Conservation (phyloP, 2,888 invertebrate species). For the Melipona beecheii region DNA sequence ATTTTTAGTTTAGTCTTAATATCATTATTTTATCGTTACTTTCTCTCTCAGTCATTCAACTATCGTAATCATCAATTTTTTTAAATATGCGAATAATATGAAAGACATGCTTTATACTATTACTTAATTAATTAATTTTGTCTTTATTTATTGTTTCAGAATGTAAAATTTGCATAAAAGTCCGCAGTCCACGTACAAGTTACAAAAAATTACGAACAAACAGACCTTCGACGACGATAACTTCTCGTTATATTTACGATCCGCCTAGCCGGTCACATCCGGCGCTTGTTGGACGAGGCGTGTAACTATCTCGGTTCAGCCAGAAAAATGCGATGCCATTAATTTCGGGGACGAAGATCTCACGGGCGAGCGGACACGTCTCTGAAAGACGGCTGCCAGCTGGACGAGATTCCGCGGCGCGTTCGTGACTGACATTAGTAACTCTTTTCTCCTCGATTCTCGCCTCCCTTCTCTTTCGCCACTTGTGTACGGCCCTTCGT, state of each 20-base stretch:
- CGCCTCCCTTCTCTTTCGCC: constrained; percentile 31
- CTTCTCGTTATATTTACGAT: background rate
- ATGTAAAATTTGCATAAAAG: too few species aligned
- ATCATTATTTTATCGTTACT: too few species aligned
- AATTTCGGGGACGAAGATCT: constrained; percentile 66
- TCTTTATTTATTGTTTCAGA: too few species aligned
- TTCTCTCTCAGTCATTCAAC: too few species aligned
- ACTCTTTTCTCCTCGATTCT: constrained; percentile 60
- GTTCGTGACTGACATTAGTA: constrained; percentile 74
- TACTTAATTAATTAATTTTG: too few species aligned
- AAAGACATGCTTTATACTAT: too few species aligned
- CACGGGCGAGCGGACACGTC: constrained; percentile 56
- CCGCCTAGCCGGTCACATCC: background rate
- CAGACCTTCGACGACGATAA: background rate
- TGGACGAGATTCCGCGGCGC: constrained; percentile 65
- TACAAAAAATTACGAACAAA: too few species aligned
- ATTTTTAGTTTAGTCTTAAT: too few species aligned
- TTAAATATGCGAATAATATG: too few species aligned
- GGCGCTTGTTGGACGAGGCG: constrained; percentile 1
- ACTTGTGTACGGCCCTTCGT: constrained; percentile 20
- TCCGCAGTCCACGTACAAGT: too few species aligned
- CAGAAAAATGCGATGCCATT: constrained; percentile 66
- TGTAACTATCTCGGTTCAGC: constrained; percentile 14
- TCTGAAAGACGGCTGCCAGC: constrained; percentile 62
- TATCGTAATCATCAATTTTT: too few species aligned